A percentile compares a stretch with the other conserved stretches of the same genome.
Evolutionary conservation across 2,113 vertebrate genomes (phyloP).

Genomic region (Nothocercus nigrocapillus): DNA sequence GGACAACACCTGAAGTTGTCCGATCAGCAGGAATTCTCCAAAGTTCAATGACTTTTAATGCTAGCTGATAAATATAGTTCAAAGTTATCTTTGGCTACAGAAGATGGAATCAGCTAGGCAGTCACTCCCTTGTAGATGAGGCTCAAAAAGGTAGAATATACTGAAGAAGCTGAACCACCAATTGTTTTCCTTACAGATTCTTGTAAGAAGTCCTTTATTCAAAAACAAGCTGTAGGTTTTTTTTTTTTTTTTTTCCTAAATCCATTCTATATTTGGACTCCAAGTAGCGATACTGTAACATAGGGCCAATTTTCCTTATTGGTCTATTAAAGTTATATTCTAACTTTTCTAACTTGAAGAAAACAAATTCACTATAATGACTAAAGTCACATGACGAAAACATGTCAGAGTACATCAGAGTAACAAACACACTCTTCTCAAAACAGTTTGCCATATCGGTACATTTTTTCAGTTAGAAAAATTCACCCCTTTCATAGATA

Average conservation of each 20-base stretch:
- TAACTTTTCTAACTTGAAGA: not conserved
- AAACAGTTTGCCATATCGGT: not conserved
- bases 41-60: not conserved
- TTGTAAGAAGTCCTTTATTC: not conserved
- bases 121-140: accelerated
- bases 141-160: not conserved
- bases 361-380: not conserved
- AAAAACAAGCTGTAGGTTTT: not conserved
- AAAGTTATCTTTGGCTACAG: not conserved
- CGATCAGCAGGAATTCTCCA: not conserved
- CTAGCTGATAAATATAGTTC: not conserved
- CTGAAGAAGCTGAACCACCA: not conserved
- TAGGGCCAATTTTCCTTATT: not conserved
- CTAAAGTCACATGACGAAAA: too few relatives aligned
- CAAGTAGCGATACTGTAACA: not conserved
- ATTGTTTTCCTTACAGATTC: not conserved
- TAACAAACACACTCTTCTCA: slow-evolving; percentile 10
- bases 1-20: not conserved
- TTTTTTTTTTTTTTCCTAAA: not conserved
- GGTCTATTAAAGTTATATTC: not conserved
- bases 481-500: not conserved
- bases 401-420: not conserved
- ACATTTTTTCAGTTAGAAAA: not conserved
- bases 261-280: not conserved
- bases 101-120: not conserved